Evolutionary conservation across 2,797 vertebrate species (phyloP), one percentile per base, ranked within the genome.

Genomic region (Sandelia bainsii): DNA sequence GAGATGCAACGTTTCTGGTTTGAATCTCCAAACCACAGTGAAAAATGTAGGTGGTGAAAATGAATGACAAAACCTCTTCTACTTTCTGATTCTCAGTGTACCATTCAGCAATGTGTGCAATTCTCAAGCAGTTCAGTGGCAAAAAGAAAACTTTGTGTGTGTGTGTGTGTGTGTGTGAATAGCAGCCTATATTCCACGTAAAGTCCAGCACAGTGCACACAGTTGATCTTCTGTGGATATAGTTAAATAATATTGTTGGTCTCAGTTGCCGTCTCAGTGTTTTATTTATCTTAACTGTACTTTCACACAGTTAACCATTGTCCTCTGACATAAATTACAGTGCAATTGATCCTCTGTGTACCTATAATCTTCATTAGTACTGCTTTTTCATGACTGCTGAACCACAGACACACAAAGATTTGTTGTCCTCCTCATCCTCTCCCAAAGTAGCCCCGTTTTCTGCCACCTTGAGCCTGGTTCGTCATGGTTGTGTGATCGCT

Each of bases 401-500:
- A 84, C 50, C 51, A 58, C 37, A 62, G 69, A 77, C 77, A 70
- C 78, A 70, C 69, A 81, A 79, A 69, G 76, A 73, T 77, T 85
- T 85, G 80, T 82, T 81, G 82, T 89, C 63, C 62, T 62, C 50
- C 80, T 70, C 72, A 80, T 84, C 75, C 62, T 54, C 72, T 37
- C 65, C 70, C 71, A 77, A 86, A 89, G 71, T 87, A 84, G 77
- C 76, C 76, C 79, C 8, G 49, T 71, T 68, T 79, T 88, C 88
- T 81, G 90, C 93, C 93, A 94, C 94, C 93, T 94, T 93, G 89
- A 93, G 91, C 89, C 86, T 59, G 69, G 86, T 83, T 85, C 85
- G 93, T 95, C 93, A 94, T 93, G 95, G 92, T 92, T 90, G 90
- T 93, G 90, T 93, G 93, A 93, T 93, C 82, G 60, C 89, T 91